Base-by-base conservation (phyloP, 1,140 invertebrate species). In the Brachionus paranguensis region DNA sequence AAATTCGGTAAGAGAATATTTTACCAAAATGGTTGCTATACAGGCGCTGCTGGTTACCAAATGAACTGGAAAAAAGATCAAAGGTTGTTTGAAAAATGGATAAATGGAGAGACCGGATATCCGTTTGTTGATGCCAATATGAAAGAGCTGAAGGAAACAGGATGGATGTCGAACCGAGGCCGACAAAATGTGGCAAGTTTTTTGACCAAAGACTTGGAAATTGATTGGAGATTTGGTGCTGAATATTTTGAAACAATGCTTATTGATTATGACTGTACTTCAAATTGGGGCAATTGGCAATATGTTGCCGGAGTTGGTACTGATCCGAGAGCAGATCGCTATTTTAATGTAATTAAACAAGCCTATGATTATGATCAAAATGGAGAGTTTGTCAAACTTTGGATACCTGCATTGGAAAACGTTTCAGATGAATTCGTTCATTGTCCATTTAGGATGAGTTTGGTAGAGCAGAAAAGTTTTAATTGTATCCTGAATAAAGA, bases 111-210 rank as follows among this genome's bases (percentile, higher is more conserved):
- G 50, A 90, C 90, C 20, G 90, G 89, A 43, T 88, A 89, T 10
- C 89, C 89, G n/a, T 89, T 89, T 86, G 88, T 90, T 14, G 90
- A 90, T 88, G 90, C 90, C 27, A 89, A 89, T 84, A 90, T 90
- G 90, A 86, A 89, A 64, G 88, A 90, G 85, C 41, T 90, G n/a
- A 78, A 85, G 33, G 86, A 86, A 47, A 90, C 89, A 29, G 90
- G 90, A 0, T 90, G 89, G 86, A 90, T 90, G 90, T 89, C 88
- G 6, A 90, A 90, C 84, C 88, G 90, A 84, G 88, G 88, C 3
- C 86, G 89, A 84, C 88, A 89, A 87, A 90, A 90, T 86, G 89
- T 89, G 43, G 89, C 89, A 7, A 89, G 88, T 81, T 90, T 90
- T 85, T 86, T 90, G 2, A 88, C 88, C 45, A 90, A 90, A 85